These are phyloP conservation scores for Reinhardtius hippoglossoides DNA, from an alignment of 2,113 vertebrate genomes.

Conservation along the genomic window DNA sequence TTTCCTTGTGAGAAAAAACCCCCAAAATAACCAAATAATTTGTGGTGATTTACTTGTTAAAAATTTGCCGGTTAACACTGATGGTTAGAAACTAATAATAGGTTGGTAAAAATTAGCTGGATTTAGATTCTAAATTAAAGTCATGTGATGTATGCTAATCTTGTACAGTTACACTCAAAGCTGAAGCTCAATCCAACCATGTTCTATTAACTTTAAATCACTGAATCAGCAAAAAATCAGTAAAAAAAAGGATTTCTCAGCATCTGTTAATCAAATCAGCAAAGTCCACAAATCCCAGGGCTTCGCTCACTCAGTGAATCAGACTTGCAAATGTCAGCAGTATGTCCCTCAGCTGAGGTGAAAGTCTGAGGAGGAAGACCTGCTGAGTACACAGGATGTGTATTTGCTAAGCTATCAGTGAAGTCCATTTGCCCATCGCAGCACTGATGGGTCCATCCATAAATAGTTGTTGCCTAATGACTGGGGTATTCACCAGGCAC, in stretches of 20 bases:
- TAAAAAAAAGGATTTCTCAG: neutral
- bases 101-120: neutral
- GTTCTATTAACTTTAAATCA: neutral
- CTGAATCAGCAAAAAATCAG: too few species aligned
- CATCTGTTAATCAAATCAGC: constrained; percentile 66
- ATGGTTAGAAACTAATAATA: too few species aligned
- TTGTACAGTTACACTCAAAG: neutral
- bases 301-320: constrained; percentile 32
- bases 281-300: constrained; percentile 11
- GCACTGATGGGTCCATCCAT: constrained; percentile 50
- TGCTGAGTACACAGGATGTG: constrained; percentile 63
- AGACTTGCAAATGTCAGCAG: constrained; percentile 74
- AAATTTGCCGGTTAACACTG: neutral
- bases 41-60: too few species aligned
- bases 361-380: constrained; percentile 36
- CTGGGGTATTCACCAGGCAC: neutral
- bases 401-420: constrained; percentile 52
- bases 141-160: neutral
- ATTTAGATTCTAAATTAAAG: neutral
- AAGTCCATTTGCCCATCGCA: constrained; percentile 44
- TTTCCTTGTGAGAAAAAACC: too few species aligned
- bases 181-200: neutral
- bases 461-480: constrained; percentile 19
- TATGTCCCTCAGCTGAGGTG: constrained; percentile 38
- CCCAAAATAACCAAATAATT: too few species aligned